phyloP scores from a whole-genome alignment of 2,113 vertebrate species.

The Orthonyx spaldingii region DNA sequence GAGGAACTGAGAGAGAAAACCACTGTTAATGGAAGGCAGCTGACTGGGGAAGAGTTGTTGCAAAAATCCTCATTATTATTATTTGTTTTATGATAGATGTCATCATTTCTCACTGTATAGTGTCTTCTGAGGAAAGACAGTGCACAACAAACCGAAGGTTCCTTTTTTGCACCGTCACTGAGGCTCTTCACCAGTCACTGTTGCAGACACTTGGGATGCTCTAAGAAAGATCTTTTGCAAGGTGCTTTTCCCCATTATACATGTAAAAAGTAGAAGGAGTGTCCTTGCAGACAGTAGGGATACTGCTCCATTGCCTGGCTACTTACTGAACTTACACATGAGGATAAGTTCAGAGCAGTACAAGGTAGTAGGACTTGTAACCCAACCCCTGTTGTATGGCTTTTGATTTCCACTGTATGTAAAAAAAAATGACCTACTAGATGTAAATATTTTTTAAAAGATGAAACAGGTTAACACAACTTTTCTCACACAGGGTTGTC shows the following conservation, averaged over 20 bases:
- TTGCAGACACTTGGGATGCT: neutral
- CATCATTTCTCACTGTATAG: neutral
- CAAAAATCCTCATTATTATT: constrained; percentile 36
- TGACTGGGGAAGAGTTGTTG: neutral
- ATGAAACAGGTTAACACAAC: neutral
- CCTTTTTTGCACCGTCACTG: neutral
- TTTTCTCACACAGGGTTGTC: neutral
- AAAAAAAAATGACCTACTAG: neutral
- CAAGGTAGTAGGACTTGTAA: neutral
- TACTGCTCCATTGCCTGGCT: neutral
- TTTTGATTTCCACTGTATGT: neutral
- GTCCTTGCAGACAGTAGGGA: neutral
- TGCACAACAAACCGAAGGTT: neutral
- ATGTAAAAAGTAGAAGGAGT: neutral
- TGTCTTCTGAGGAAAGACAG: neutral
- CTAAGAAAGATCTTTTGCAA: neutral
- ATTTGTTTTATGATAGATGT: constrained; percentile 13
- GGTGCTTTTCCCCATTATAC: neutral
- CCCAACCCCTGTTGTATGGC: neutral
- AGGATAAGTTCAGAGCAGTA: neutral
- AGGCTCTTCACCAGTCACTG: neutral
- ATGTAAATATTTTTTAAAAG: neutral
- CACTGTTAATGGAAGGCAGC: neutral
- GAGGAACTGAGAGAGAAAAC: neutral
- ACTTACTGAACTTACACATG: neutral